Conservation (phyloP, 2,888 invertebrate species). For the Luperina nickerlii region DNA sequence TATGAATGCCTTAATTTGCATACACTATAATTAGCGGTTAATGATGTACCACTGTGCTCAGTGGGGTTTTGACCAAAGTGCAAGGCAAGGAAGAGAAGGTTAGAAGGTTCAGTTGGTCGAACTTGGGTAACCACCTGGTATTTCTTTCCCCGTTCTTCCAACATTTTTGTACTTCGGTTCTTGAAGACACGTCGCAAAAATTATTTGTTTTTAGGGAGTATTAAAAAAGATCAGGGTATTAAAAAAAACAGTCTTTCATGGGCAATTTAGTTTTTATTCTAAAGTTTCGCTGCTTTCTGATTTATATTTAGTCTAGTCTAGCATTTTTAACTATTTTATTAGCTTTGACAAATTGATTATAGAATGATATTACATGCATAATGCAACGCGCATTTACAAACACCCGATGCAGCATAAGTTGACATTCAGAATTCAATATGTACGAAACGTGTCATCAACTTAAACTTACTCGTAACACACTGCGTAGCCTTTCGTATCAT, state of each 20-base stretch:
- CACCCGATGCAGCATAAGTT: background rate
- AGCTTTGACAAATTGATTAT: background rate
- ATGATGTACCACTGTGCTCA: conserved; percentile 60
- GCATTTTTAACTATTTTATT: background rate
- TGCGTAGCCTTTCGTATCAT: background rate
- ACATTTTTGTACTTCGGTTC: background rate
- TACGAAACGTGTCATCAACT: background rate
- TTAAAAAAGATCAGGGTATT: too few species aligned
- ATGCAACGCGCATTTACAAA: too few species aligned
- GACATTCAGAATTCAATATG: background rate
- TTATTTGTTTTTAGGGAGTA: background rate
- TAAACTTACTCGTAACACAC: background rate
- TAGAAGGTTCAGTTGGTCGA: conserved; percentile 46
- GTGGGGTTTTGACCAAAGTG: conserved; percentile 24
- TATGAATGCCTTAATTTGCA: conserved; percentile 85
- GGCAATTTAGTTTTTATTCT: background rate
- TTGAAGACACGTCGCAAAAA: background rate
- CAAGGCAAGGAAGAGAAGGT: conserved; percentile 39
- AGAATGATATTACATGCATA: background rate
- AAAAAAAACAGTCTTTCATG: background rate
- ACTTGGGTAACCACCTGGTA: background rate
- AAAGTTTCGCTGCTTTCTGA: too few species aligned
- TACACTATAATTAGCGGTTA: conserved; percentile 86
- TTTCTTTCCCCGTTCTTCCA: background rate
- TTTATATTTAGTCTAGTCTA: background rate